Evolutionary conservation across 2,113 vertebrate species (phyloP).

Genomic region (Pteronura brasiliensis): DNA sequence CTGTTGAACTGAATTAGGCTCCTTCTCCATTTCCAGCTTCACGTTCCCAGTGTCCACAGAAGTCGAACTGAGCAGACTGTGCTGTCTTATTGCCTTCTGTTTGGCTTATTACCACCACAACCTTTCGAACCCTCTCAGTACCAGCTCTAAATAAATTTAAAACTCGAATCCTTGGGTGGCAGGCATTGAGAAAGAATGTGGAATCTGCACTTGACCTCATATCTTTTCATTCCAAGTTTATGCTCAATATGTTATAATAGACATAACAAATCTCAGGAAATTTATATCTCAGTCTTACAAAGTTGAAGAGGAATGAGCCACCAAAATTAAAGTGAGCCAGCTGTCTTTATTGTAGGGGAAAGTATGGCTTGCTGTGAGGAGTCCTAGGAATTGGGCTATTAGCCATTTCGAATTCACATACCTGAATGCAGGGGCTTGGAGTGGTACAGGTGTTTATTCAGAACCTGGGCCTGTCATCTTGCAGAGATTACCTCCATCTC

Average conservation of each 20-base stretch:
- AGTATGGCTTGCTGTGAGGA: background rate
- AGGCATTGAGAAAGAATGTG: constrained; percentile 3
- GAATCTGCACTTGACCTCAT: constrained; percentile 33
- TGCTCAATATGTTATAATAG: background rate
- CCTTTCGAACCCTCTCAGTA: background rate
- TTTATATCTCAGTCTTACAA: background rate
- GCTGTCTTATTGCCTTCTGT: background rate
- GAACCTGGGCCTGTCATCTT: background rate
- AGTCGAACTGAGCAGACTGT: background rate
- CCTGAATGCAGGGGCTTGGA: background rate
- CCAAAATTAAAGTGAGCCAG: background rate
- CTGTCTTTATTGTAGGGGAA: background rate
- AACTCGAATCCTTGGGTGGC: background rate
- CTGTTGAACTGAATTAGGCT: background rate
- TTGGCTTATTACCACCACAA: constrained; percentile 16
- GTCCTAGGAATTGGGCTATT: background rate
- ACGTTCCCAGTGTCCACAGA: background rate
- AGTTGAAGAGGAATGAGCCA: background rate
- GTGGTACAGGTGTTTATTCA: background rate
- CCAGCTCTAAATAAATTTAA: constrained; percentile 53
- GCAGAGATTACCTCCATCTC: background rate
- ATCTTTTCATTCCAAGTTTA: constrained; percentile 44
- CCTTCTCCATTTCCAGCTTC: background rate
- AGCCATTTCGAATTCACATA: background rate
- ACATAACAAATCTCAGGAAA: constrained; percentile 23